Evolutionary conservation across 2,888 invertebrate species (phyloP).

Genomic region (Epinotia bilunana): DNA sequence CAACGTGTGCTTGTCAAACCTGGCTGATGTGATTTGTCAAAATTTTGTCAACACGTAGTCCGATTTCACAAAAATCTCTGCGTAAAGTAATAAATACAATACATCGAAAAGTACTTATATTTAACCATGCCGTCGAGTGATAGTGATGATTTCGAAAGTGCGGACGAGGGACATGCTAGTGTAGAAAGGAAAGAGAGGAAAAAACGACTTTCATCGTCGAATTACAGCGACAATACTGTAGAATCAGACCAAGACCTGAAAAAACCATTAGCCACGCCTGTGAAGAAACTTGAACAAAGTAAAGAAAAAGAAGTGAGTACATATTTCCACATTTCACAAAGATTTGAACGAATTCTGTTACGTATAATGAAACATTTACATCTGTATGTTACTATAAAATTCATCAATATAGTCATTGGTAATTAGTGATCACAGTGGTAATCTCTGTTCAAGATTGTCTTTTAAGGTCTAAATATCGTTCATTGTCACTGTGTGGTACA

Average conservation of each 20-base stretch:
- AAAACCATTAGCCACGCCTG: constrained; percentile 46
- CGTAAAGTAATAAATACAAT: constrained; percentile 42
- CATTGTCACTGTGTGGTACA: no score
- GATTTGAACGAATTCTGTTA: neutral
- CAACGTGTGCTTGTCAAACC: constrained; percentile 24
- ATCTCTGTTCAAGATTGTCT: no score
- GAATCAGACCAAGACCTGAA: constrained; percentile 62
- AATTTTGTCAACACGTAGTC: constrained; percentile 50
- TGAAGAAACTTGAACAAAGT: constrained; percentile 48
- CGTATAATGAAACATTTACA: neutral
- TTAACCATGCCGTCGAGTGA: constrained; percentile 87
- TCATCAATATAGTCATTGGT: neutral
- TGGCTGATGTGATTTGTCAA: constrained; percentile 44
- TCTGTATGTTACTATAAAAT: neutral
- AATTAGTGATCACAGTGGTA: neutral
- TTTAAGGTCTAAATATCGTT: no score
- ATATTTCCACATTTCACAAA: neutral
- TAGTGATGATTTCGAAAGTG: constrained; percentile 91
- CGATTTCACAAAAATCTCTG: constrained; percentile 23
- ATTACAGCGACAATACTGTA: constrained; percentile 69
- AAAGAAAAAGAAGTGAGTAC: constrained; percentile 48
- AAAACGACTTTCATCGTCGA: constrained; percentile 72
- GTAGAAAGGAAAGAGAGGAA: constrained; percentile 69
- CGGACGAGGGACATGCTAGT: constrained; percentile 86
- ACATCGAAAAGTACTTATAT: constrained; percentile 23